phyloP scores from a whole-genome alignment of 1,140 invertebrate genomes.

The Elysia chlorotica region DNA sequence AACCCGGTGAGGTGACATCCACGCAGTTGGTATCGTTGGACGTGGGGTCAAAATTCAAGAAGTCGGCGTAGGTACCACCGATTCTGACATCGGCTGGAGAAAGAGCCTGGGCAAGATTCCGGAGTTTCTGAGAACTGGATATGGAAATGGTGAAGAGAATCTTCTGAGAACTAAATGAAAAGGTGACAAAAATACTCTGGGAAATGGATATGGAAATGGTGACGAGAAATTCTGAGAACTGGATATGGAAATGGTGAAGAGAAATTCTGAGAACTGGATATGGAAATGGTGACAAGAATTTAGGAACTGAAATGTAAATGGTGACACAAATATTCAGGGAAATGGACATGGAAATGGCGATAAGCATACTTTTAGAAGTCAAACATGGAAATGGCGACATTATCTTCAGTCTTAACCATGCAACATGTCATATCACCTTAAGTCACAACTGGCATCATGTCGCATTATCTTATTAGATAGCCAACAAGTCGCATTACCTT shows the following conservation, averaged over 20 bases:
- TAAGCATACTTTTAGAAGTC: neutral
- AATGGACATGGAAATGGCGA: neutral
- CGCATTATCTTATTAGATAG: too few relatives aligned
- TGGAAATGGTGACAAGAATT: neutral
- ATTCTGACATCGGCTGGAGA: constrained; percentile 1
- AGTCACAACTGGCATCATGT: too few relatives aligned
- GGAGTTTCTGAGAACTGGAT: neutral
- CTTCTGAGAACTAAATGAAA: neutral
- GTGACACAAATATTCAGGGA: neutral
- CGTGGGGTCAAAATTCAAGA: constrained; percentile 9
- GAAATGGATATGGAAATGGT: neutral
- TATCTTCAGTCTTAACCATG: too few relatives aligned
- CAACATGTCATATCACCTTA: too few relatives aligned
- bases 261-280: neutral
- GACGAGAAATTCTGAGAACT: neutral
- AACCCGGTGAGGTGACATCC: too few relatives aligned
- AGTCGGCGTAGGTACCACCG: constrained; percentile 11
- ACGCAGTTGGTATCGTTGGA: too few relatives aligned
- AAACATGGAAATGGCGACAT: neutral
- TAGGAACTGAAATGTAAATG: neutral
- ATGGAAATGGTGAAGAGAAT: neutral
- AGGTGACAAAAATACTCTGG: neutral
- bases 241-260: neutral
- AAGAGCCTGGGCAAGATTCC: constrained; percentile 8
- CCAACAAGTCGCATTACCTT: too few relatives aligned